Base-by-base conservation (phyloP, 2,113 vertebrate species). In the Lanius collurio region DNA sequence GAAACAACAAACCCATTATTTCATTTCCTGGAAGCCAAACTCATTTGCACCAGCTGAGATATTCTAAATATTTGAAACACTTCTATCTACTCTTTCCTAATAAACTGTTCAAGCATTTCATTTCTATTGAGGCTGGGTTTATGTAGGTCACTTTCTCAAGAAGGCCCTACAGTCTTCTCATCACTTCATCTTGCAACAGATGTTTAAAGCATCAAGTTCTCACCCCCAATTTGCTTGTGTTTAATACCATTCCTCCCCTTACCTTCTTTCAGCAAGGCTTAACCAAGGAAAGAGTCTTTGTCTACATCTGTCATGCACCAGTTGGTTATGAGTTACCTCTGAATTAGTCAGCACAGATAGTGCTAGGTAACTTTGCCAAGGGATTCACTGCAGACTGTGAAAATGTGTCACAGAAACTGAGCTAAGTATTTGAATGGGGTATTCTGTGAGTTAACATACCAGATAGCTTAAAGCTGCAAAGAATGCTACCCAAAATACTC, bases 251-350 rank as follows among this genome's bases (percentile, higher is more conserved):
- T 83, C 13, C 24, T 67, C 46, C 30, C 21, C 33, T 60, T 26
- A 59, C 5, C 41, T 52, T 62, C 39, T 65, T 33, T 42, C 46
- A 88, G 30, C n/a, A 86, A 90, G 17, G 19, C 27, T 73, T 67
- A 59, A 63, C 6, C 22, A 89, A 49, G 10, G 35, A 46, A 63
- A 1, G 21, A 49, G 16, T 81, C 35, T 89, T 67, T 69, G 39
- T 33, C 56, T 67, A 15, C 39, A 52, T 26, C 30, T 1, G 0
- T 31, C 35, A 55, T 0, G 2, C 15, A 53, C 17, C 28, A 69
- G 37, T 12, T 69, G 67, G 39, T 44, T 31, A 62, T 1, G 4
- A 83, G 23, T 69, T 76, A 37, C 37, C 9, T 12, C 55, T 77
- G 63, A 88, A 50, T 27, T 83, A 62, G 57, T 9, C 49, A 85